phyloP scores from a whole-genome alignment of 2,888 invertebrate species.

The Harpagoxenus sublaevis region DNA sequence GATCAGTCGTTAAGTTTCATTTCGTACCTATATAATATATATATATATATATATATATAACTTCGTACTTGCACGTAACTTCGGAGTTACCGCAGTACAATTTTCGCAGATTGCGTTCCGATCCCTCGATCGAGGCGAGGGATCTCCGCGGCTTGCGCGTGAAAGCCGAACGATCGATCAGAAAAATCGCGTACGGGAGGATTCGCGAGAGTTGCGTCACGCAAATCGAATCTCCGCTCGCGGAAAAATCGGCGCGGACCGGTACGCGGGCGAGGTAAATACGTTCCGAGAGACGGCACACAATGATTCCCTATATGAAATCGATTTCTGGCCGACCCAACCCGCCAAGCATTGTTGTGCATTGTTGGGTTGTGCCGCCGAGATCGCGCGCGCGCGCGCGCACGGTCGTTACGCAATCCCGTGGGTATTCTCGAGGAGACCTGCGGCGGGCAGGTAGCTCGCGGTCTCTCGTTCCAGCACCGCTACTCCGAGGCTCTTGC shows the following conservation, averaged over 20 bases:
- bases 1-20: not conserved
- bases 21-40: too few relatives aligned
- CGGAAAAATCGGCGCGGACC: conserved; percentile 69
- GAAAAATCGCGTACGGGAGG: conserved; percentile 62
- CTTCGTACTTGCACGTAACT: conserved; percentile 2
- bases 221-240: conserved; percentile 72
- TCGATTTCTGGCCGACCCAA: conserved; percentile 68
- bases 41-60: too few relatives aligned
- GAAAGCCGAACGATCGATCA: conserved; percentile 62
- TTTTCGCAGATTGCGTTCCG: not conserved
- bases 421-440: conserved; percentile 73
- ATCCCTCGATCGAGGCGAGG: conserved; percentile 35
- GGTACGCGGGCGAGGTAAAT: conserved; percentile 50
- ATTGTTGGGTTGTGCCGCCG: conserved; percentile 51
- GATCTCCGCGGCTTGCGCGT: conserved; percentile 61
- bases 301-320: conserved; percentile 77
- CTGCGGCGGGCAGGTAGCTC: conserved; percentile 68
- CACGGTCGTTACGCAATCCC: conserved; percentile 66
- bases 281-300: conserved; percentile 41
- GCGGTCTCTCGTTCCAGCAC: conserved; percentile 64
- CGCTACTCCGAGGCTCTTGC: conserved; percentile 61
- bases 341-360: conserved; percentile 73
- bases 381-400: conserved; percentile 48
- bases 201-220: conserved; percentile 70
- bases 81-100: not conserved